Conservation (phyloP, 2,113 vertebrate species). For the Dascyllus trimaculatus region DNA sequence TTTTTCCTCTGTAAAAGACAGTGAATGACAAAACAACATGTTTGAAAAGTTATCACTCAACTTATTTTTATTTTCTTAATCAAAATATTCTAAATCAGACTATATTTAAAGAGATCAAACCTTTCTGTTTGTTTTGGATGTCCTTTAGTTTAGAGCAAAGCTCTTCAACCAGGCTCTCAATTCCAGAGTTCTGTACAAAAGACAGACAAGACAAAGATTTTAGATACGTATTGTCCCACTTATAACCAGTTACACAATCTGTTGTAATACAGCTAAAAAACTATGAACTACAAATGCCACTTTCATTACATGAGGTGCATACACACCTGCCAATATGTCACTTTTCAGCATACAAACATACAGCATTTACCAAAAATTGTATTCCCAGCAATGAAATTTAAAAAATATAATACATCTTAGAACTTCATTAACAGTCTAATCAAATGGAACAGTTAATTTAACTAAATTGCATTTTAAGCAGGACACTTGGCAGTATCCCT, state of each 20-base stretch:
- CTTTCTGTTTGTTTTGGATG: constrained; percentile 97
- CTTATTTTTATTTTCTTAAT: not conserved
- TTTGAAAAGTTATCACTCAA: not conserved
- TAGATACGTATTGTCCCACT: not conserved
- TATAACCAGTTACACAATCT: not conserved
- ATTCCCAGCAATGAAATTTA: too few species aligned
- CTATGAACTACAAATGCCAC: too few species aligned
- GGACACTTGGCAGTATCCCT: too few species aligned
- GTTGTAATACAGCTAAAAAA: too few species aligned
- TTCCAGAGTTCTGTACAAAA: constrained; percentile 92
- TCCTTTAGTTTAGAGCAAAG: constrained; percentile 98
- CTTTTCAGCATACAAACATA: too few species aligned
- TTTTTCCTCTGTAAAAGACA: constrained; percentile 89
- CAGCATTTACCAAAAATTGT: too few species aligned
- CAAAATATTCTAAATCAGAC: not conserved
- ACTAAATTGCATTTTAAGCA: too few species aligned
- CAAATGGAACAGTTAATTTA: too few species aligned
- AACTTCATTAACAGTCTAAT: too few species aligned
- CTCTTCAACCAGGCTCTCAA: constrained; percentile 98
- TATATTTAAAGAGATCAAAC: constrained; percentile 72
- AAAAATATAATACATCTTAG: too few species aligned
- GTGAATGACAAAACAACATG: not conserved
- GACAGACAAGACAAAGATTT: constrained; percentile 43
- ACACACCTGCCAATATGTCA: too few species aligned
- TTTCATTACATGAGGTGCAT: too few species aligned